Conservation (phyloP, 2,113 vertebrate species). For the Glaucomys volans region DNA sequence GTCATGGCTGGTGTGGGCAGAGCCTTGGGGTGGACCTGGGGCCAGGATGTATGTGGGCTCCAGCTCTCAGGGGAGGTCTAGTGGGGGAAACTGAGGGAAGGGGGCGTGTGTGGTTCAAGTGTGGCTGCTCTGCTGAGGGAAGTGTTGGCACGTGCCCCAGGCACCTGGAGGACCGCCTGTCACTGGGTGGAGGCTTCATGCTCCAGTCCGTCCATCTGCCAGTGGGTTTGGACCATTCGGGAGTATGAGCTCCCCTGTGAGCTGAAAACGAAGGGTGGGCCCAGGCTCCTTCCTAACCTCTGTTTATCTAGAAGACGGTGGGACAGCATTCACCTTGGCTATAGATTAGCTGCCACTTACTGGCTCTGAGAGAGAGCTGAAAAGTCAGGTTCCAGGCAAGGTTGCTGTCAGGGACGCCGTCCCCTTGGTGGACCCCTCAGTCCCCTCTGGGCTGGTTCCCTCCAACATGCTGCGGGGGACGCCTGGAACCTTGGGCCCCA, state of each 20-base stretch:
- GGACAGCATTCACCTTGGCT: accelerated
- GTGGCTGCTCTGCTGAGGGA: too few species aligned
- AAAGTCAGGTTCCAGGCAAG: neutral
- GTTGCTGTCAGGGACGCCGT: neutral
- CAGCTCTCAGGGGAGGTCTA: neutral
- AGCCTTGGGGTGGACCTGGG: neutral
- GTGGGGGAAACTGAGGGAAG: neutral
- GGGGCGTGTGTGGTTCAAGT: too few species aligned
- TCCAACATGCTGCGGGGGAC: neutral
- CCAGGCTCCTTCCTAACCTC: accelerated
- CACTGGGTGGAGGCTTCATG: neutral
- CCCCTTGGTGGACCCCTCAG: neutral
- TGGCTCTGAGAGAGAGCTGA: neutral
- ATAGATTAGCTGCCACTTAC: accelerated
- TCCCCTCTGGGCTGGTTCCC: neutral
- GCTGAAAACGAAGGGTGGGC: too few species aligned
- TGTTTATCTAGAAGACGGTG: neutral
- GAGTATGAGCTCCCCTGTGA: accelerated
- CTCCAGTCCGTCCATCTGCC: neutral
- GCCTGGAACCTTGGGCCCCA: neutral
- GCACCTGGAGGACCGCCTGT: accelerated
- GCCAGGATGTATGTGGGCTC: too few species aligned
- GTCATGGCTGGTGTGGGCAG: neutral
- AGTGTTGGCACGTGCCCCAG: accelerated
- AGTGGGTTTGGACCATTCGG: neutral